phyloP scores from a whole-genome alignment of 2,113 vertebrate genomes.

The Stegastes partitus region DNA sequence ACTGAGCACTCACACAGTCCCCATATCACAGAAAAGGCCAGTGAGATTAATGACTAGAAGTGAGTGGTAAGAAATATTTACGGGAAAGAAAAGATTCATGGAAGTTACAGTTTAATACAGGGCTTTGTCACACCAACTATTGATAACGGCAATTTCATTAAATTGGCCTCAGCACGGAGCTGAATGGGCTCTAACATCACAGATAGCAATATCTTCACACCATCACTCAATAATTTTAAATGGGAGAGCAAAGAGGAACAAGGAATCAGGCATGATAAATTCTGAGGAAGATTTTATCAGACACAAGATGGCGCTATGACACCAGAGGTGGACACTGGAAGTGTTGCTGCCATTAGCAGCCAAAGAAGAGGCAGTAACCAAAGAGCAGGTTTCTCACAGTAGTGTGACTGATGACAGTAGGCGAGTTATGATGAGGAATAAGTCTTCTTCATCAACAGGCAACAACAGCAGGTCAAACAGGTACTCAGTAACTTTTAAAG shows the following conservation, averaged over 20 bases:
- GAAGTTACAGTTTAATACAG: too few species aligned
- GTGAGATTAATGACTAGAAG: too few species aligned
- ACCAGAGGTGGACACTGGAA: constrained; percentile 18
- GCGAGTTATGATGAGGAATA: background rate
- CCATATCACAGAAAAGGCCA: too few species aligned
- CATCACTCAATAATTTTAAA: too few species aligned
- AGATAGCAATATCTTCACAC: background rate
- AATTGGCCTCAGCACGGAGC: background rate
- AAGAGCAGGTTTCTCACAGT: background rate
- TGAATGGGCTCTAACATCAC: background rate
- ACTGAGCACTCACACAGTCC: too few species aligned
- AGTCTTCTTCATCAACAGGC: background rate
- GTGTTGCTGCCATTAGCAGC: too few species aligned
- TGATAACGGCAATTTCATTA: too few species aligned
- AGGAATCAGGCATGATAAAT: background rate
- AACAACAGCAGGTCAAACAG: background rate
- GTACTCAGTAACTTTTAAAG: background rate
- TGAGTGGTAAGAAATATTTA: too few species aligned
- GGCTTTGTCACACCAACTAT: too few species aligned
- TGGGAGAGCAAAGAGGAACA: too few species aligned
- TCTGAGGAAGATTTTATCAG: background rate
- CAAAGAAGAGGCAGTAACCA: background rate
- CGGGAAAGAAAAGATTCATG: too few species aligned
- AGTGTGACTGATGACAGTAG: background rate
- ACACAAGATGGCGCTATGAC: constrained; percentile 77